Conservation (phyloP, 2,797 vertebrate species). For the Mastacembelus armatus region DNA sequence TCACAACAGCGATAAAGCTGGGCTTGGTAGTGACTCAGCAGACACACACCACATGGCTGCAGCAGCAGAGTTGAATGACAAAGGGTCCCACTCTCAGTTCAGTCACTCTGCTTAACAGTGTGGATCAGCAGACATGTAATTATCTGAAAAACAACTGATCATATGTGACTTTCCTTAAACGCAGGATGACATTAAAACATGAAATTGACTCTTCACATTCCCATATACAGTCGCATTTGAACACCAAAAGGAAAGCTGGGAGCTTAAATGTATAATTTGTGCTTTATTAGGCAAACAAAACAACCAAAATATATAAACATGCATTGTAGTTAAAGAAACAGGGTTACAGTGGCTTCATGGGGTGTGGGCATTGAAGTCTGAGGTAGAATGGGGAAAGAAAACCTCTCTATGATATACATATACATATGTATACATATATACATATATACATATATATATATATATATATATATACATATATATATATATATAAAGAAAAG, state of each 20-base stretch:
- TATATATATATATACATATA: too few species aligned
- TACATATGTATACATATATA: too few species aligned
- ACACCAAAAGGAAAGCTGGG: conserved; percentile 21
- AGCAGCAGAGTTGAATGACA: conserved; percentile 19
- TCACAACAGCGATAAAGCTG: conserved; percentile 34
- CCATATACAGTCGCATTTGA: conserved; percentile 13
- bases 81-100: conserved; percentile 8
- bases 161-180: background rate
- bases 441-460: too few species aligned
- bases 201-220: background rate
- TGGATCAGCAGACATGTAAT: conserved; percentile 16
- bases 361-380: conserved; percentile 74
- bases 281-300: conserved; percentile 87
- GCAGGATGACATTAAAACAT: background rate
- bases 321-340: conserved; percentile 79
- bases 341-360: conserved; percentile 72
- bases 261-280: conserved; percentile 71
- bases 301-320: conserved; percentile 85
- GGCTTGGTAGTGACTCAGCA: conserved; percentile 55
- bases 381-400: conserved; percentile 82
- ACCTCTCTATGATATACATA: conserved; percentile 62
- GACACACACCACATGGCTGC: conserved; percentile 24
- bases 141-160: conserved; percentile 19
- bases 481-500: too few species aligned
- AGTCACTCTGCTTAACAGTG: conserved; percentile 3